Evolutionary conservation across 2,888 invertebrate genomes (phyloP).

Genomic region (Caenorhabditis macrosperma): DNA sequence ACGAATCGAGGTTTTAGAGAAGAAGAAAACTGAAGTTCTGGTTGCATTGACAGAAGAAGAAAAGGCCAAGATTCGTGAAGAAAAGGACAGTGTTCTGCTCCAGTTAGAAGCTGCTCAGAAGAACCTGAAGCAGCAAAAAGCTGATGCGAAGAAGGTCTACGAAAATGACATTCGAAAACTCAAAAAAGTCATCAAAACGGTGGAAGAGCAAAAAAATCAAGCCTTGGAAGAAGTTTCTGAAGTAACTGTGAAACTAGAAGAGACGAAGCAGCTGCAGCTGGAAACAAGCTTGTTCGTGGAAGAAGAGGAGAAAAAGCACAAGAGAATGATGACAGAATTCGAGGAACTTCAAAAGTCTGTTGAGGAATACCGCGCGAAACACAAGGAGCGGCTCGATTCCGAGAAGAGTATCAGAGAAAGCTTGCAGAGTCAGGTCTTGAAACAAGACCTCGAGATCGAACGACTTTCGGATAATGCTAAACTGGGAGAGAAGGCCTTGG

Average conservation of each 20-base stretch:
- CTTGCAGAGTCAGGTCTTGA: constrained; percentile 10
- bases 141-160: constrained; percentile 1
- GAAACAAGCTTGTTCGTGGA: not conserved
- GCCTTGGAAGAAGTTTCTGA: not conserved
- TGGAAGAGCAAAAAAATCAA: not conserved
- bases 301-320: not conserved
- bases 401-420: not conserved
- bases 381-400: not conserved
- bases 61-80: constrained; percentile 4
- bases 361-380: not conserved
- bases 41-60: constrained; percentile 12
- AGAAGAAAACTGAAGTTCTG: constrained; percentile 15
- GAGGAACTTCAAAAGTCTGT: not conserved
- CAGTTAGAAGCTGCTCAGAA: not conserved
- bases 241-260: not conserved
- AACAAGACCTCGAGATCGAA: constrained; percentile 13
- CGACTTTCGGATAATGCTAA: not conserved
- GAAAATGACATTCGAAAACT: constrained; percentile 18
- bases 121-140: not conserved
- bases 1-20: constrained; percentile 7
- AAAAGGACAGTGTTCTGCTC: not conserved
- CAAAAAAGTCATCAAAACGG: not conserved
- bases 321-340: not conserved
- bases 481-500: not conserved
- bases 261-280: not conserved